A percentile compares a stretch with the other conserved stretches of the same genome.
phyloP scores from a whole-genome alignment of 2,113 vertebrate genomes.

The Oryzias woworae region DNA sequence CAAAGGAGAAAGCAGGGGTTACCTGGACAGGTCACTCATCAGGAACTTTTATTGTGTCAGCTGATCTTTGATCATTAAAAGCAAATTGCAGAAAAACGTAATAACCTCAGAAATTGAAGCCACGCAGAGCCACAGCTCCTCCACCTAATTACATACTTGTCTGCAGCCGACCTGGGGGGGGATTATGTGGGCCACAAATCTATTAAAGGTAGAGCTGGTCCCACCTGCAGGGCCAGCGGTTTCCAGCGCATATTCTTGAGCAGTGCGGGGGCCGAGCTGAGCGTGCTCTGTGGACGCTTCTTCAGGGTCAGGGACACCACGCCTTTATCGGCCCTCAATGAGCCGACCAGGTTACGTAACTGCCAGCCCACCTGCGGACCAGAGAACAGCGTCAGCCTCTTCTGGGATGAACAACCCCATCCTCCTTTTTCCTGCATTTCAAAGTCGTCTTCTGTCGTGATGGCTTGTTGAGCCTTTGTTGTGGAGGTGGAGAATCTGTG shows the following conservation, averaged over 20 bases:
- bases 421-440: slow-evolving; percentile 18
- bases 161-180: slow-evolving; percentile 31
- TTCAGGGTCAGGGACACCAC: slow-evolving; percentile 99
- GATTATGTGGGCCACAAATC: slow-evolving; percentile 61
- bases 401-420: slow-evolving; percentile 14
- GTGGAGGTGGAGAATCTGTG: slow-evolving; percentile 65
- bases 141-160: slow-evolving; percentile 66
- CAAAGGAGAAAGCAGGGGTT: too few relatives aligned
- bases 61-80: too few relatives aligned
- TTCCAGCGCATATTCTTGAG: slow-evolving; percentile 99
- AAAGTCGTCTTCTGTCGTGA: slow-evolving; percentile 55
- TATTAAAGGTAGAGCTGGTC: slow-evolving; percentile 47
- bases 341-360: slow-evolving; percentile 99
- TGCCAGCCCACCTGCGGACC: slow-evolving; percentile 96
- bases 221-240: slow-evolving; percentile 98
- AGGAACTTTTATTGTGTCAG: too few relatives aligned
- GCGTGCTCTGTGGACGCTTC: slow-evolving; percentile 99
- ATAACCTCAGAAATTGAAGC: slow-evolving; percentile 44
- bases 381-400: slow-evolving; percentile 45
- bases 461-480: slow-evolving; percentile 52
- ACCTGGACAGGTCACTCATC: too few relatives aligned
- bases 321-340: slow-evolving; percentile 96
- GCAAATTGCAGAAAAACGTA: not conserved
- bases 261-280: slow-evolving; percentile 98
- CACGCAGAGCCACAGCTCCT: slow-evolving; percentile 41